Evolutionary conservation across 2,888 invertebrate species (phyloP).

Genomic region (Altica lythri): DNA sequence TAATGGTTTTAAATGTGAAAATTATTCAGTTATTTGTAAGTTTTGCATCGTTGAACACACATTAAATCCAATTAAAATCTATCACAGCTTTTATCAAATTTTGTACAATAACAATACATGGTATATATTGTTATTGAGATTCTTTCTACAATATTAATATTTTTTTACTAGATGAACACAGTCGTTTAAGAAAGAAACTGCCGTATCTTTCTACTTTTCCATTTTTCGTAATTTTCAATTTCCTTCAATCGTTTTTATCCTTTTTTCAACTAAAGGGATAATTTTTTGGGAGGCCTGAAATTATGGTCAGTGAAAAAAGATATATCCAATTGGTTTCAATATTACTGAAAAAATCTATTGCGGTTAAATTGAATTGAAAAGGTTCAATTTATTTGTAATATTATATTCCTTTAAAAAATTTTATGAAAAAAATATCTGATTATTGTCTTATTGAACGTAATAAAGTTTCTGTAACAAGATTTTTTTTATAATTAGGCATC

Average conservation of each 20-base stretch:
- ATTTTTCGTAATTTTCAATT: slow-evolving; percentile 4
- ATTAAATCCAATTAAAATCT: too few species aligned
- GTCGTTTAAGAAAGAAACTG: too few species aligned
- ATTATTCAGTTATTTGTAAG: too few species aligned
- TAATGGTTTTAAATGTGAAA: too few species aligned
- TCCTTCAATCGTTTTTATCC: slow-evolving; percentile 5
- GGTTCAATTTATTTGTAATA: slow-evolving; percentile 7
- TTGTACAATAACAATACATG: too few species aligned
- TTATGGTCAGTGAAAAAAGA: slow-evolving; percentile 9
- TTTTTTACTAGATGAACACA: too few species aligned
- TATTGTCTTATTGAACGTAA: neutral
- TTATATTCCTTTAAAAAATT: slow-evolving; percentile 1
- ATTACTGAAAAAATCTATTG: slow-evolving; percentile 6
- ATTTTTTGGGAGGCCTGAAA: slow-evolving; percentile 4
- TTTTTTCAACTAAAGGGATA: slow-evolving; percentile 1
- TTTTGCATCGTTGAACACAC: too few species aligned
- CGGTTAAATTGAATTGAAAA: slow-evolving; percentile 1
- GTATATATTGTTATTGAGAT: too few species aligned
- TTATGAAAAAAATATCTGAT: neutral
- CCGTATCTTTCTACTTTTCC: neutral
- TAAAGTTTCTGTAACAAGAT: neutral
- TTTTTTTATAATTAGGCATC: neutral
- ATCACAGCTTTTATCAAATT: too few species aligned
- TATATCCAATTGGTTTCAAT: slow-evolving; percentile 10
- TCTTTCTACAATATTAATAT: too few species aligned